Evolutionary conservation across 2,888 invertebrate genomes (phyloP).

Genomic region (Malthinus flaveolus): DNA sequence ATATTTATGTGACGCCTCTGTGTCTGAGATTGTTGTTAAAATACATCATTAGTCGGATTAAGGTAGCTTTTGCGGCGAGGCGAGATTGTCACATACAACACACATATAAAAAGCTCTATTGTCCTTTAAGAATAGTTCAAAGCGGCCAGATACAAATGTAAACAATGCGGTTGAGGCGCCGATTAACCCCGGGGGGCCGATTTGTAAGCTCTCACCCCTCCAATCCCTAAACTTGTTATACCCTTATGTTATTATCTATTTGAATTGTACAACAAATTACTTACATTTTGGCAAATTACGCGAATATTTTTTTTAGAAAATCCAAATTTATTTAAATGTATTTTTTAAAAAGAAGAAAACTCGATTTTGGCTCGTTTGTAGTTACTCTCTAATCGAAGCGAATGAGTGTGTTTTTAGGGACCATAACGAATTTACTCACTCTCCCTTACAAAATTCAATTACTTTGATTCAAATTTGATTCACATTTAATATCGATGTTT

Average conservation of each 20-base stretch:
- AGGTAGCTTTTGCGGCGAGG: slow-evolving; percentile 46
- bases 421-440: slow-evolving; percentile 36
- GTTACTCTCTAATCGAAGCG: neutral
- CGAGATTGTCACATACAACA: slow-evolving; percentile 48
- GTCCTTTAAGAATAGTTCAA: slow-evolving; percentile 46
- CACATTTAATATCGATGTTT: slow-evolving; percentile 42
- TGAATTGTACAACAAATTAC: neutral
- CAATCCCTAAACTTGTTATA: slow-evolving; percentile 46
- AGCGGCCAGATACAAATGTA: slow-evolving; percentile 48
- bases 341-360: too few relatives aligned
- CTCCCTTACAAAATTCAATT: slow-evolving; percentile 37
- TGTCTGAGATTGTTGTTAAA: slow-evolving; percentile 20
- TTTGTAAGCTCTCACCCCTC: slow-evolving; percentile 32
- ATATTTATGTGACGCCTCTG: slow-evolving; percentile 22
- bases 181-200: slow-evolving; percentile 48
- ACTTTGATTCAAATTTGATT: slow-evolving; percentile 42
- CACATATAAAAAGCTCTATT: slow-evolving; percentile 45
- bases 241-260: slow-evolving; percentile 43
- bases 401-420: slow-evolving; percentile 31
- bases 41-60: slow-evolving; percentile 51
- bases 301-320: too few relatives aligned
- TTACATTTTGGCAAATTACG: too few relatives aligned
- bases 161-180: slow-evolving; percentile 51
- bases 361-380: too few relatives aligned
- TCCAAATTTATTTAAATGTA: too few relatives aligned